Base-by-base conservation (phyloP, 2,888 invertebrate species). In the Nineta flava region DNA sequence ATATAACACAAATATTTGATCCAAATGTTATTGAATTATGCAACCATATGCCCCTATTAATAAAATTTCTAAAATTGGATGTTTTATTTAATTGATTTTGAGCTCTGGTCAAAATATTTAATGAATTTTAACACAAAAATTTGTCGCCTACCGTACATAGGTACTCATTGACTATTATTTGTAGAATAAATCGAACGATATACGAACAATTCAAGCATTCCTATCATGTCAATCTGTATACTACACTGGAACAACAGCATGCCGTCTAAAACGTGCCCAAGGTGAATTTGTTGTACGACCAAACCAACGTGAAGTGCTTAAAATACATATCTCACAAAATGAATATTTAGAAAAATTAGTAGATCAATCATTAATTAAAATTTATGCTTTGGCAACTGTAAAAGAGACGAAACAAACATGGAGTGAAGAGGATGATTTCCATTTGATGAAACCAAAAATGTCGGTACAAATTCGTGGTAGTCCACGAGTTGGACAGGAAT, bases 351-450 rank as follows among this genome's bases (percentile, higher is more conserved):
- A 77, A 52, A 79, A 81, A 60, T 60, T 84, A 55, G 79, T 79
- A 1, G 84, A 84, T 59, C 80, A 83, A 57, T 71, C 77, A 47
- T 73, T 80, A 67, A 71, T 85, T 50, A 83, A 83, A 67, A 76
- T 84, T 52, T 80, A 80, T 57, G 79, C 81, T n/a, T 75, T 81
- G 67, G 79, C 81, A 3, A 77, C 74, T 54, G 83, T 84, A 2
- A 72, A 76, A 57, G 83, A 83, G 61, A 85, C 84, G 0, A 75
- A 75, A 43, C 85, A 85, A 62, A 76, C 79, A 2, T 84, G 81
- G 78, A 78, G 79, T 46, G 80, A 80, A 57, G 81, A 83, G 59
- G 83, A 83, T 55, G 82, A 83, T 59, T 81, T 83, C 66, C 73
- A 76, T 16, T 69, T 85, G 46, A 72, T 75, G 48, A 81, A 81